phyloP scores from a whole-genome alignment of 2,113 vertebrate species.

The Zeus faber region DNA sequence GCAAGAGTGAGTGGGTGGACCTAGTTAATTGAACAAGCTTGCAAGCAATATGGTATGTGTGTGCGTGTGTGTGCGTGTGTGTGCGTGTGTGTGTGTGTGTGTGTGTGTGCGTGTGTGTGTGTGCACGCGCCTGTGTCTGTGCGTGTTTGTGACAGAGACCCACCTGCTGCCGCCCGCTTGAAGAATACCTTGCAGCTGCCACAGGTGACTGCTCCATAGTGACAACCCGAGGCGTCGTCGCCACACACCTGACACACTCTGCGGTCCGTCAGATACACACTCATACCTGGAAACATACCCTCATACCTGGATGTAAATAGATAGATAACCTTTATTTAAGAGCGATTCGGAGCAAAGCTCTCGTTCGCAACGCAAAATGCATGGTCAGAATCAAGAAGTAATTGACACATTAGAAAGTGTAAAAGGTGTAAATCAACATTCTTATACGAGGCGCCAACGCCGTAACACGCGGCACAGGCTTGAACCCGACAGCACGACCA shows the following conservation, averaged over 20 bases:
- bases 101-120: background rate
- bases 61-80: conserved; percentile 1
- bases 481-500: no score
- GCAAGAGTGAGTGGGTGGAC: conserved; percentile 44
- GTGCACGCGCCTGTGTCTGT: conserved; percentile 5
- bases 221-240: conserved; percentile 83
- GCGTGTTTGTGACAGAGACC: conserved; percentile 18
- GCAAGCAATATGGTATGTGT: conserved; percentile 1
- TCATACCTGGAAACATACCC: conserved; percentile 73
- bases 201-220: conserved; percentile 92
- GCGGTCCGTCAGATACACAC: conserved; percentile 84
- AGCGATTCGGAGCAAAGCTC: no score
- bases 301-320: conserved; percentile 46
- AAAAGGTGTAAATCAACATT: no score
- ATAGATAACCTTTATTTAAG: no score
- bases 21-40: conserved; percentile 46
- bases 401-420: no score
- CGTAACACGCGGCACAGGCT: no score
- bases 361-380: no score
- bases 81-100: background rate
- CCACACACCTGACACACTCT: conserved; percentile 93
- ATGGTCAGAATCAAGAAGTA: no score
- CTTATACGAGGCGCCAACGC: no score
- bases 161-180: conserved; percentile 72
- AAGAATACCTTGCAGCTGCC: conserved; percentile 97